Base-by-base conservation (phyloP, 2,797 vertebrate species). In the Cossypha polioptera region DNA sequence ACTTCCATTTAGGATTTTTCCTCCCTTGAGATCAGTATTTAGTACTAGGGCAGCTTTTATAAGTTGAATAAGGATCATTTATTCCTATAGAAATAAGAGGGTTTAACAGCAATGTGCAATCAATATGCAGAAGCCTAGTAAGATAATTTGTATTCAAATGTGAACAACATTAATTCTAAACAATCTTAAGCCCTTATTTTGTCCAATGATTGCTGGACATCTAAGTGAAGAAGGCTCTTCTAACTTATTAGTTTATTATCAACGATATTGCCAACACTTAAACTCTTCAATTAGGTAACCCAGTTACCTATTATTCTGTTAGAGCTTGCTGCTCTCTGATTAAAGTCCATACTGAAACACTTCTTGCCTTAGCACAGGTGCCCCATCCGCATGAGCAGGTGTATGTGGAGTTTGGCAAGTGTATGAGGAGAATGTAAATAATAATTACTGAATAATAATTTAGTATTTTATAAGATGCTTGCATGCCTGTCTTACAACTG, bases 11-110 rank as follows among this genome's bases (percentile, higher is more conserved):
- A 95, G 93, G 84, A 81, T 77, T 95, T 81, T 50, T 83, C 69
- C 80, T 88, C 91, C 75, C 76, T 79, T 88, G 96, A 94, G 97
- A 95, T 90, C 94, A 69, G 79, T 88, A 96, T 97, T 97, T 97
- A 97, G 97, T 97, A 96, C 84, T 93, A 87, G 91, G 96, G 65
- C 71, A 87, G 90, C 95, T 96, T 80, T 95, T 97, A 95, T 96
- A 95, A 94, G 85, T 92, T 96, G 91, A 92, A 78, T 76, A 92
- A 82, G 82, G 95, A 98, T 97, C 85, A 97, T 95, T 97, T 98
- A 97, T 96, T 97, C 98, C 97, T 98, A 95, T 91, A 93, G 95
- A 94, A 97, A 93, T 80, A 88, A 86, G 81, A 96, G 50, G 58
- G 61, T 81, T 92, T 92, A 94, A 88, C 90, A 92, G 94, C 94